phyloP scores from a whole-genome alignment of 2,888 invertebrate species.

The Apamea monoglypha region DNA sequence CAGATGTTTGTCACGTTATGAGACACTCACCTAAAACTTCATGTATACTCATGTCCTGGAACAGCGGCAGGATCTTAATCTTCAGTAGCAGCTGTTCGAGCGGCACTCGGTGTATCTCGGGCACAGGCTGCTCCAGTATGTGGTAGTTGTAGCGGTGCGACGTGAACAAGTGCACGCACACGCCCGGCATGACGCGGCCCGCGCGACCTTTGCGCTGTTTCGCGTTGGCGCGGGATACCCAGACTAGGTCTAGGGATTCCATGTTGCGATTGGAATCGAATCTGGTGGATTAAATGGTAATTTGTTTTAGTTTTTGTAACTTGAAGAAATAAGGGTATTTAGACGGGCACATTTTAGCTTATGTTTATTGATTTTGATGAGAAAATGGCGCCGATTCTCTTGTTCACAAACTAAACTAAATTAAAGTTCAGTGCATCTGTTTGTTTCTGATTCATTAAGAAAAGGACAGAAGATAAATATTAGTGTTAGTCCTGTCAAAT shows the following conservation, averaged over 20 bases:
- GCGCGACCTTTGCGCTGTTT: conserved; percentile 97
- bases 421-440: too few relatives aligned
- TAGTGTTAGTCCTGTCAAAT: too few relatives aligned
- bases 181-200: conserved; percentile 97
- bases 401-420: too few relatives aligned
- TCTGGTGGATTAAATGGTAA: conserved; percentile 77
- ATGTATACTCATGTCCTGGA: conserved; percentile 86
- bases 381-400: background rate
- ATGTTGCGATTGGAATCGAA: conserved; percentile 96
- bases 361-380: background rate
- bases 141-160: conserved; percentile 92
- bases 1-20: background rate
- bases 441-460: too few relatives aligned
- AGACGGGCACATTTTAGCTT: background rate
- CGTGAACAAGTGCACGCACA: conserved; percentile 96
- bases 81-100: conserved; percentile 95
- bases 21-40: conserved; percentile 87
- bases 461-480: too few relatives aligned
- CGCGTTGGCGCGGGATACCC: conserved; percentile 98
- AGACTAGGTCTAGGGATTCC: conserved; percentile 96
- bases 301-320: background rate
- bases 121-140: conserved; percentile 93
- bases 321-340: background rate
- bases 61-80: conserved; percentile 92
- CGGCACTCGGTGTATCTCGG: conserved; percentile 97